A percentile compares a stretch with the other conserved stretches of the same genome.
These are phyloP conservation scores for Diadegma fenestrale DNA, from an alignment of 2,888 invertebrate genomes.

Conservation along the genomic window DNA sequence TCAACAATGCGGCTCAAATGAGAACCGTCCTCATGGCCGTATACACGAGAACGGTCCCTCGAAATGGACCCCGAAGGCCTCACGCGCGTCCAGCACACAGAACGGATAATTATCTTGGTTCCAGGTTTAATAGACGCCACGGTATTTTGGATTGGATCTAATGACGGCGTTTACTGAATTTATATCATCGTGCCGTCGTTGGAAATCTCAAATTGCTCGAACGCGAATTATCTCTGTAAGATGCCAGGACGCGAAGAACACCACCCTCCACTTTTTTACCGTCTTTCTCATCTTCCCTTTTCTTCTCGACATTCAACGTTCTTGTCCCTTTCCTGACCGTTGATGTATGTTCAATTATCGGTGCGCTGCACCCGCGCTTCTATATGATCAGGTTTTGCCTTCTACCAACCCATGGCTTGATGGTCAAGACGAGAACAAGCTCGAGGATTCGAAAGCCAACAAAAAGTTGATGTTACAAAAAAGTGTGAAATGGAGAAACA, in stretches of 20 bases:
- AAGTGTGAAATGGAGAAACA: background rate
- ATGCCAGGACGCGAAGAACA: conserved; percentile 11
- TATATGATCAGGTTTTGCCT: conserved; percentile 31
- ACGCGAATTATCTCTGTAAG: conserved; percentile 75
- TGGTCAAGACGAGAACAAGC: background rate
- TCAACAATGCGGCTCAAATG: conserved; percentile 77
- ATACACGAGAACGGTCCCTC: conserved; percentile 30
- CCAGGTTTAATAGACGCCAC: conserved; percentile 83
- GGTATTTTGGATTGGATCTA: conserved; percentile 83
- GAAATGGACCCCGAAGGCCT: conserved; percentile 52
- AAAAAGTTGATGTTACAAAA: background rate
- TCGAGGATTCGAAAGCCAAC: background rate
- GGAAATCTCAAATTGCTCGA: conserved; percentile 76
- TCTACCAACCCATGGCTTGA: conserved; percentile 1
- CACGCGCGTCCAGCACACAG: conserved; percentile 65
- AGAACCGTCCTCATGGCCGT: conserved; percentile 58
- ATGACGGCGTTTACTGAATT: conserved; percentile 84
- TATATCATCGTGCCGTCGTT: conserved; percentile 78
- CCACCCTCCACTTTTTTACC: conserved; percentile 24
- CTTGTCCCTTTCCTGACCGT: conserved; percentile 68
- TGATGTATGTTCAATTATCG: conserved; percentile 80
- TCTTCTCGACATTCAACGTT: conserved; percentile 60
- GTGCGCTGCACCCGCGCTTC: conserved; percentile 64
- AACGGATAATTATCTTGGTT: conserved; percentile 83
- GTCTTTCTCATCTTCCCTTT: conserved; percentile 29